These are phyloP conservation scores for Tenthredo notha DNA, from an alignment of 2,888 invertebrate genomes.

Conservation along the genomic window DNA sequence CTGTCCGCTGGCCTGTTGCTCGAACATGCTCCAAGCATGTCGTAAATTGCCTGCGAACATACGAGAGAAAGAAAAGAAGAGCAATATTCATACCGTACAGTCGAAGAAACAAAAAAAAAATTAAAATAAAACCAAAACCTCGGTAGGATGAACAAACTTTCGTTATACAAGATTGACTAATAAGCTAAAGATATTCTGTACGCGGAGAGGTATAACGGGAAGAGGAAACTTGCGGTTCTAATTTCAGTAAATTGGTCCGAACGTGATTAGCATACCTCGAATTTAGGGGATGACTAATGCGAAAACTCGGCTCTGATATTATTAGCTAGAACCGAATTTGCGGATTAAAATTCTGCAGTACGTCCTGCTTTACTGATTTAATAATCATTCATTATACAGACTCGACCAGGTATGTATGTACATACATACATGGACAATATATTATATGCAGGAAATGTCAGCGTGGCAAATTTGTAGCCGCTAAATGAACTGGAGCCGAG, in stretches of 20 bases:
- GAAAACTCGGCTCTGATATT: not conserved
- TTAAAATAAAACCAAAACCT: too few relatives aligned
- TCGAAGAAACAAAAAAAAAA: not conserved
- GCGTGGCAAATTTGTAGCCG: not conserved
- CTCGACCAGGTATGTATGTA: not conserved
- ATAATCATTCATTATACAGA: not conserved
- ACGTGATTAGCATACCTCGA: not conserved
- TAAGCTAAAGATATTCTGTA: not conserved
- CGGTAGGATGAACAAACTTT: too few relatives aligned
- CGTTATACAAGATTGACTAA: not conserved
- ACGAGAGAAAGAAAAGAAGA: constrained; percentile 36
- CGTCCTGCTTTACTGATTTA: not conserved
- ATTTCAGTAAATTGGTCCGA: not conserved
- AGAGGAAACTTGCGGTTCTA: not conserved
- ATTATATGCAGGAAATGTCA: not conserved
- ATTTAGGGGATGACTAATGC: not conserved
- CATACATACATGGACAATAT: too few relatives aligned
- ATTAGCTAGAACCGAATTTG: not conserved
- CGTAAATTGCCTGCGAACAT: constrained; percentile 95
- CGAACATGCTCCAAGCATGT: constrained; percentile 98
- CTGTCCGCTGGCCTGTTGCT: constrained; percentile 97
- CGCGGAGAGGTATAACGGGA: not conserved
- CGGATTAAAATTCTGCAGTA: not conserved
- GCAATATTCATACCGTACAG: not conserved
- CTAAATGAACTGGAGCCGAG: not conserved